These are phyloP conservation scores for Actinemys pallida DNA, from an alignment of 2,113 vertebrate species.

Conservation along the genomic window DNA sequence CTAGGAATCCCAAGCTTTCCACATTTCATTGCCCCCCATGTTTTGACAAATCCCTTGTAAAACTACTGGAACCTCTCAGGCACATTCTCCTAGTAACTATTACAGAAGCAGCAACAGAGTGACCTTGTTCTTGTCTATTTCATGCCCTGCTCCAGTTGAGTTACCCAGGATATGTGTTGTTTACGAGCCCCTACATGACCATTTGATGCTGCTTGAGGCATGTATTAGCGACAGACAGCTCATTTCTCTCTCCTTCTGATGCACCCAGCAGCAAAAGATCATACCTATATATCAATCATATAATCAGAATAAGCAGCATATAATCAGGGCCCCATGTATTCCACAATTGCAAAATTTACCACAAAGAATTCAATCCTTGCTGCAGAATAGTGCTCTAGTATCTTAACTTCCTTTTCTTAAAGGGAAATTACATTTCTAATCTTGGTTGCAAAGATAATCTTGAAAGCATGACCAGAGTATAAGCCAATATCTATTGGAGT, in stretches of 20 bases:
- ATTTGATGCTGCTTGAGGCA: neutral
- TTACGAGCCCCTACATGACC: fast-evolving
- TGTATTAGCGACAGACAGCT: neutral
- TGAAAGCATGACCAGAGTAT: neutral
- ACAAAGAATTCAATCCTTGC: neutral
- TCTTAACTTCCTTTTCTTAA: neutral
- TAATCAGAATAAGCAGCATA: neutral
- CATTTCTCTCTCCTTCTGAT: neutral
- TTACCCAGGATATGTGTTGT: fast-evolving
- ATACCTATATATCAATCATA: neutral
- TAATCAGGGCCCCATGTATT: neutral
- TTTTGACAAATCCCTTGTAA: neutral
- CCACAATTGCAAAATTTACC: neutral
- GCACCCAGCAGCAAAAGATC: neutral
- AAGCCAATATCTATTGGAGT: neutral
- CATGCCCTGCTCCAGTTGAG: neutral
- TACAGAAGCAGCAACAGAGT: neutral
- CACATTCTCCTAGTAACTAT: neutral
- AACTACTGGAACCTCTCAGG: neutral
- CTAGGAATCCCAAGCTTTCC: neutral
- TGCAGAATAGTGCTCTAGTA: neutral
- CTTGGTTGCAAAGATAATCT: neutral
- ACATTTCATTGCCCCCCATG: neutral
- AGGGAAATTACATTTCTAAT: neutral
- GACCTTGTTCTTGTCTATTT: neutral